Base-by-base conservation (phyloP, 2,113 vertebrate species). In the Campylomormyrus tamandua region DNA sequence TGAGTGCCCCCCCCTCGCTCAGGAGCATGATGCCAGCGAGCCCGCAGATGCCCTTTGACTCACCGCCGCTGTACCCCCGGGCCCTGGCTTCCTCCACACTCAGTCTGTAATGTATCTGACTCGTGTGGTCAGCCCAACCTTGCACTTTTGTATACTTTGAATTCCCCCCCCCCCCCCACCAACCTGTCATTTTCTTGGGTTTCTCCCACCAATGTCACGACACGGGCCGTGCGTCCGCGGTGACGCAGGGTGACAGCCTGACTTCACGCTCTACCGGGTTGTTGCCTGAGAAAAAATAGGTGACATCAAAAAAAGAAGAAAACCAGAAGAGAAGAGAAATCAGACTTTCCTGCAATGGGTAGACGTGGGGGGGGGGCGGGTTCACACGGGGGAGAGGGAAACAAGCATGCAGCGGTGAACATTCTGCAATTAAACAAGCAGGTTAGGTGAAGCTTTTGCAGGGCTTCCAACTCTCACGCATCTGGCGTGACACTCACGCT, bases 201-300 rank as follows among this genome's bases (percentile, higher is more conserved):
- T 52, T 83, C n/a, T 83, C 86, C 70, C 19, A 66, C 53, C 45
- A 92, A 92, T 90, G 89, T 92, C 94, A 91, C 9, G 93, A 91
- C 49, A 45, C 88, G 87, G 87, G 89, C 92, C 74, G 90, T 86
- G 39, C 90, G 90, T 89, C 85, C 24, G 89, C 89, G 19, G 83
- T 93, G 92, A 95, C 92, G 90, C 92, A 89, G 92, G 92, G 91
- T 66, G 90, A 94, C 94, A 92, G 91, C 88, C 90, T 48, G 83
- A 77, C 90, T 93, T 94, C 95, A 92, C 92, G 92, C 92, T 90
- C 49, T 89, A 84, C 49, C 91, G 90, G 90, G 85, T 91, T 58
- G 0, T 24, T 92, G 93, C 92, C 93, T 92, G 93, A 66, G 93
- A 92, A 92, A 45, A 27, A 45, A 31, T 35, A 35, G 27, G 45